Percentiles rank a stretch among this genome's conserved stretches.
Conservation (phyloP, 2,888 invertebrate species). For the Sepiola atlantica region DNA sequence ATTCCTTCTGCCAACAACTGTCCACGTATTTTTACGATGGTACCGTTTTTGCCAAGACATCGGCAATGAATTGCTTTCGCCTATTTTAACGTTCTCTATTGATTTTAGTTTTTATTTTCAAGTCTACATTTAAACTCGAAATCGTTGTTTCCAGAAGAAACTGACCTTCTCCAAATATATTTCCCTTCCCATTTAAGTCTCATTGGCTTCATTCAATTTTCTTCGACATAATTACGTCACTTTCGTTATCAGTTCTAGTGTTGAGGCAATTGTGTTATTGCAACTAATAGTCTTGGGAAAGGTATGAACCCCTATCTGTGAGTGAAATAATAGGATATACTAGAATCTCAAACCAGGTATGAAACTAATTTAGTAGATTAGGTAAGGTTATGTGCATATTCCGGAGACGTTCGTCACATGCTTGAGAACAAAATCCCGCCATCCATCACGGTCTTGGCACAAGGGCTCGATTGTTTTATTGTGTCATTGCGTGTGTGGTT, state of each 20-base stretch:
- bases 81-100: not conserved
- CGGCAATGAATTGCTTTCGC: not conserved
- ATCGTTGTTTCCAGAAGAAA: not conserved
- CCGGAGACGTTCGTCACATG: too few species aligned
- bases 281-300: too few species aligned
- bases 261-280: too few species aligned
- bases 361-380: too few species aligned
- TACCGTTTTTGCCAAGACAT: not conserved
- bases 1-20: constrained; percentile 8
- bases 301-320: too few species aligned
- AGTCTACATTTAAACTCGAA: not conserved
- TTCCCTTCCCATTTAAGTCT: not conserved
- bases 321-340: too few species aligned
- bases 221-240: not conserved
- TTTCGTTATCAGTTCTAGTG: not conserved
- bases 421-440: too few species aligned
- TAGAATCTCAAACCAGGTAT: too few species aligned
- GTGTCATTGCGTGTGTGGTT: too few species aligned
- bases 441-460: too few species aligned
- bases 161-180: not conserved
- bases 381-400: too few species aligned
- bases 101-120: not conserved
- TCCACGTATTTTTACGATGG: not conserved
- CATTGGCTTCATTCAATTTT: not conserved
- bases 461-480: too few species aligned